A percentile compares a stretch with the other conserved stretches of the same genome.
phyloP scores from a whole-genome alignment of 2,113 vertebrate genomes.

The Limnothrissa miodon region DNA sequence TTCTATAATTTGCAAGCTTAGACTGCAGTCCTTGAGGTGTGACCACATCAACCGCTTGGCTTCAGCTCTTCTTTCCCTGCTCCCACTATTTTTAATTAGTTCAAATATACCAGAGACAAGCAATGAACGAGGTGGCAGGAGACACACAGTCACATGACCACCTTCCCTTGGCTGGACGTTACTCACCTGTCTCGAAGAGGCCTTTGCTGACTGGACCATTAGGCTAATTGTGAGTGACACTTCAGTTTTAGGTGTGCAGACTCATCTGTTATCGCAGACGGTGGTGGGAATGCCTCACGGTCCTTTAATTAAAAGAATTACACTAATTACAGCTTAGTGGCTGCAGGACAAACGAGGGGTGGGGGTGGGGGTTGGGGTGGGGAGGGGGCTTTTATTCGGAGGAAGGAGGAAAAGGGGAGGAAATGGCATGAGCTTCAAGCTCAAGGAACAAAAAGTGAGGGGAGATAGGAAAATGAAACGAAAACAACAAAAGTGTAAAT shows the following conservation, averaged over 20 bases:
- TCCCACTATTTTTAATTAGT: neutral
- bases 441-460: neutral
- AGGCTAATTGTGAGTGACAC: slow-evolving; percentile 41
- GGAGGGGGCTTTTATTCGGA: neutral
- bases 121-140: neutral
- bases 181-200: neutral
- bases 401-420: neutral
- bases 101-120: neutral
- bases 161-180: neutral
- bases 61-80: neutral
- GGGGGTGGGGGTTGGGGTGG: neutral
- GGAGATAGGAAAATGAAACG: neutral
- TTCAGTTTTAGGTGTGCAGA: slow-evolving; percentile 48
- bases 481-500: neutral
- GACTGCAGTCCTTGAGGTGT: neutral
- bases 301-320: slow-evolving; percentile 68
- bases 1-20: neutral
- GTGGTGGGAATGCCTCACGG: slow-evolving; percentile 48
- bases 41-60: too few species aligned
- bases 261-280: slow-evolving; percentile 50
- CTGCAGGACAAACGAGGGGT: slow-evolving; percentile 23
- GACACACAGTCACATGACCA: neutral
- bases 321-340: slow-evolving; percentile 58
- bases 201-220: neutral
- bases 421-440: neutral